Evolutionary conservation across 2,888 invertebrate species (phyloP).

Genomic region (Parnassius smintheus): DNA sequence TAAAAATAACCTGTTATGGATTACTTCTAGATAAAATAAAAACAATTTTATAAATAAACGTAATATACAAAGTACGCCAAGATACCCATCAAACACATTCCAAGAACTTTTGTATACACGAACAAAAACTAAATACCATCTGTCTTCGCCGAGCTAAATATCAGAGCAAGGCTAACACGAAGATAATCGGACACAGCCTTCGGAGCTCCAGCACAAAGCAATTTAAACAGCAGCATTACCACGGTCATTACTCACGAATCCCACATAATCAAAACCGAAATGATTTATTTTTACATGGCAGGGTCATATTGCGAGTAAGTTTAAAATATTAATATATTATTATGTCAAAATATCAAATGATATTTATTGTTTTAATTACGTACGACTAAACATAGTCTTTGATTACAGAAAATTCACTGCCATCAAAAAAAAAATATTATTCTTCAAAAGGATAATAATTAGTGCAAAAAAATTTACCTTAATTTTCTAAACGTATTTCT

Average conservation of each 20-base stretch:
- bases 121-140: constrained; percentile 27
- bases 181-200: constrained; percentile 41
- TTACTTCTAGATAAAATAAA: too few relatives aligned
- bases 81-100: constrained; percentile 24
- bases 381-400: too few relatives aligned
- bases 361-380: too few relatives aligned
- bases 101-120: constrained; percentile 25
- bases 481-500: too few relatives aligned
- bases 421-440: too few relatives aligned
- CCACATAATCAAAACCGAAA: constrained; percentile 39
- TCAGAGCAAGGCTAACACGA: constrained; percentile 30
- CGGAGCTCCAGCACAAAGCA: constrained; percentile 33
- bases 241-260: constrained; percentile 50
- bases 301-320: constrained; percentile 28
- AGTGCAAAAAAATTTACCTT: too few relatives aligned
- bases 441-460: too few relatives aligned
- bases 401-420: too few relatives aligned
- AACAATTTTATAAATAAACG: too few relatives aligned
- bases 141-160: constrained; percentile 19
- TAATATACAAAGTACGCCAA: too few relatives aligned
- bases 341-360: too few relatives aligned
- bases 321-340: background rate
- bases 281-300: constrained; percentile 14
- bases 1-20: too few relatives aligned
- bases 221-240: constrained; percentile 34